Base-by-base conservation (phyloP, 2,888 invertebrate species). In the Noctua fimbriata region DNA sequence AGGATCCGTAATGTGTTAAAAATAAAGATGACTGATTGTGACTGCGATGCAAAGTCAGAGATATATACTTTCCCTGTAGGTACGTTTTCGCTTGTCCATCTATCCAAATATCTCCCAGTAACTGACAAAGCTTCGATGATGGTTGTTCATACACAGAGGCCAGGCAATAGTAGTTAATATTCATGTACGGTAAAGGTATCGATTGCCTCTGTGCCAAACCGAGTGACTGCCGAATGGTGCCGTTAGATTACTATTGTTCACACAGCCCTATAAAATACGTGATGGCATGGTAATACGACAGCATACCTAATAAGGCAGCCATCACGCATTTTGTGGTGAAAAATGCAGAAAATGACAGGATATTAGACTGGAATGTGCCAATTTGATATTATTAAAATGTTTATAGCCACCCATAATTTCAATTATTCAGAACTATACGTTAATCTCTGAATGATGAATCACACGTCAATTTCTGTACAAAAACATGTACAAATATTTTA, bases 311-410 rank as follows among this genome's bases (percentile, higher is more conserved):
- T 76, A 81, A 83, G 21, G n/a, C 18, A 28, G 58, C 9, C 9
- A 28, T 16, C n/a, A 66, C 49, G 58, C 3, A 67, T 58, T 49
- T 55, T 49, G 44, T 55, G 18, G 28, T 44, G 28, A 44, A 74
- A 72, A 74, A 80, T 85, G 67, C 55, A n/a, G 24, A 71, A 41
- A 41, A 79, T 84, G 5, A 24, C 16, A 32, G 21, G n/a, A 60
- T 72, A 47, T 55, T 47, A 73, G 0, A 69, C 24, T 28, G 16
- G 21, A 75, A 75, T 66, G 36, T 21, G 49, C 18, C 69, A 69
- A 60, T 73, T 65, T 79, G 28, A 24, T 63, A 7, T 21, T 63
- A 74, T 72, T 74, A 72, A 72, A 36, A 28, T 63, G 24, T 60
- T 71, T 4, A 65, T 36, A 63, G 41, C 58, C 21, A 12, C 1